phyloP scores from a whole-genome alignment of 2,113 vertebrate genomes.

The Chlamydotis undulata region DNA sequence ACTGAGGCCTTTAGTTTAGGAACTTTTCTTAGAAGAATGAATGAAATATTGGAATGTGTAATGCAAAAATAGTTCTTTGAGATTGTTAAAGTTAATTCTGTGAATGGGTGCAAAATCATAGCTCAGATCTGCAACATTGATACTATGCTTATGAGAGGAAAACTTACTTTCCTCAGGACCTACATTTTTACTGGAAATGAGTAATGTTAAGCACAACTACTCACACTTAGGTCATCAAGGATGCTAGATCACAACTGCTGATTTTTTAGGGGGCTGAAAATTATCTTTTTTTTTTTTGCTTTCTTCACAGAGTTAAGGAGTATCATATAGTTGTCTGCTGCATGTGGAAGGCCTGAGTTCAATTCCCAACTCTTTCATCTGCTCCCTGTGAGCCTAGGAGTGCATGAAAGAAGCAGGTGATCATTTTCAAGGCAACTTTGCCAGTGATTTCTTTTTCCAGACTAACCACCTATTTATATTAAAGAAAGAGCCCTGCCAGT shows the following conservation, averaged over 20 bases:
- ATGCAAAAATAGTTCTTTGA: not conserved
- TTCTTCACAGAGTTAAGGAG: no score
- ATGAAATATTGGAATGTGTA: not conserved
- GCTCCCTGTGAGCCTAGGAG: no score
- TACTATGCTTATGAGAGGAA: rapidly evolving
- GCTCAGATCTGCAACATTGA: not conserved
- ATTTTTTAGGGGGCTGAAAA: not conserved
- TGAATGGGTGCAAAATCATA: not conserved
- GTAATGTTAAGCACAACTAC: not conserved
- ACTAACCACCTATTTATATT: not conserved
- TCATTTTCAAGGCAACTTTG: not conserved
- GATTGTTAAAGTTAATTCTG: not conserved
- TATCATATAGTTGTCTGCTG: not conserved
- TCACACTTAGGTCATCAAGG: not conserved
- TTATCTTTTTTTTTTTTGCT: no score
- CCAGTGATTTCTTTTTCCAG: not conserved
- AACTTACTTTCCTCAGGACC: not conserved
- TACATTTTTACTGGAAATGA: not conserved
- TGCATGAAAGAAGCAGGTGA: not conserved
- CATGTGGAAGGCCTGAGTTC: not conserved
- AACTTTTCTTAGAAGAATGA: not conserved
- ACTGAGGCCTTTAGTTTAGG: not conserved
- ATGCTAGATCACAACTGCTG: not conserved
- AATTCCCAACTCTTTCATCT: not conserved
- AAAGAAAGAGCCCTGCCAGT: not conserved